phyloP scores from a whole-genome alignment of 2,888 invertebrate species.

The Stictocephala bisonia region DNA sequence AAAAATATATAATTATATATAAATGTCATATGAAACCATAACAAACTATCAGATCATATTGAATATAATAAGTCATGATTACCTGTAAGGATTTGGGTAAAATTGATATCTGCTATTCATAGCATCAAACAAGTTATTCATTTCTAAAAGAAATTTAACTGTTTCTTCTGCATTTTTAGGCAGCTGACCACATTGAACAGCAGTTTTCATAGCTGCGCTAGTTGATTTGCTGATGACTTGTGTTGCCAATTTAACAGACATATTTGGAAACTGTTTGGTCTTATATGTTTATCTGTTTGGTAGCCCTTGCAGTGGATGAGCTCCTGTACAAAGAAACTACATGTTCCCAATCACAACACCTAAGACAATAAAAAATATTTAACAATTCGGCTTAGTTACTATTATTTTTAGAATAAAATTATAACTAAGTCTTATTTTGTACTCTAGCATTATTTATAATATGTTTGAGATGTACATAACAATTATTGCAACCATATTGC shows the following conservation, averaged over 20 bases:
- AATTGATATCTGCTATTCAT: conserved; percentile 27
- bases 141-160: neutral
- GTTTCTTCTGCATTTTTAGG: conserved; percentile 15
- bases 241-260: conserved; percentile 27
- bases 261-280: conserved; percentile 17
- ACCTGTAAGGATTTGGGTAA: neutral
- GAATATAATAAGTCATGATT: too few species aligned
- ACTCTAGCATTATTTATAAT: too few species aligned
- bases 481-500: too few species aligned
- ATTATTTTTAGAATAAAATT: too few species aligned
- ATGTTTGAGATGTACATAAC: too few species aligned
- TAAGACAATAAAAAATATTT: too few species aligned
- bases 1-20: too few species aligned
- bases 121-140: conserved; percentile 26
- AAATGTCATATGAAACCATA: too few species aligned
- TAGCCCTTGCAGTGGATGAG: conserved; percentile 14
- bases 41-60: too few species aligned
- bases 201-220: conserved; percentile 18
- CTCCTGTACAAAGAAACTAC: neutral
- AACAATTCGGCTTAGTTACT: too few species aligned
- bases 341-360: conserved; percentile 27
- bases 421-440: too few species aligned
- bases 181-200: conserved; percentile 6
- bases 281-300: conserved; percentile 8
- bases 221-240: conserved; percentile 18